These are phyloP conservation scores for Aphrophora alni DNA, from an alignment of 2,888 invertebrate species.

Conservation along the genomic window DNA sequence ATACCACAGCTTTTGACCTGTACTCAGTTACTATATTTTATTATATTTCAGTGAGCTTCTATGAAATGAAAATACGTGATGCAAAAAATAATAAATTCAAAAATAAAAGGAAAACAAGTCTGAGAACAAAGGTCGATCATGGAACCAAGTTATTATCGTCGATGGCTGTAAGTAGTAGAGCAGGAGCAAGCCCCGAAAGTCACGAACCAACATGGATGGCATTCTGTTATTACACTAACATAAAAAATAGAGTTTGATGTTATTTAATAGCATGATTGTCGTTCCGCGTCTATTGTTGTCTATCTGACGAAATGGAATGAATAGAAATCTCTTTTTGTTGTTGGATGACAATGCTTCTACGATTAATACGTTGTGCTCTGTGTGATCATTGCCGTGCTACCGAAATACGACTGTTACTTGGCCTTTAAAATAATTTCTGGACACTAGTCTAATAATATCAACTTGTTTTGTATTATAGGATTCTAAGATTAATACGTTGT, in stretches of 20 bases:
- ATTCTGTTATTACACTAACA: slow-evolving; percentile 6
- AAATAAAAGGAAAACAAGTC: not conserved
- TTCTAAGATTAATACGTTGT: not conserved
- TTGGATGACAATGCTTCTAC: not conserved
- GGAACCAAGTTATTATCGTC: not conserved
- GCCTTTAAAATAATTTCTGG: no score
- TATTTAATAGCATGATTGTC: not conserved
- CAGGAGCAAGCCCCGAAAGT: not conserved
- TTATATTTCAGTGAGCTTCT: no score
- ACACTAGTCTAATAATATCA: no score
- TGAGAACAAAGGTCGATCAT: not conserved
- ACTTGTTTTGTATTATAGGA: no score
- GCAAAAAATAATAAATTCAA: not conserved
- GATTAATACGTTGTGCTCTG: not conserved
- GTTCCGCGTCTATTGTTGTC: not conserved
- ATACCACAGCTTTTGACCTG: no score
- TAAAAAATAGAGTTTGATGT: slow-evolving; percentile 6
- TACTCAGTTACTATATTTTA: no score
- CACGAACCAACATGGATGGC: not conserved
- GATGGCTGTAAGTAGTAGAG: no score
- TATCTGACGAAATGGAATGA: no score
- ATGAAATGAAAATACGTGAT: no score
- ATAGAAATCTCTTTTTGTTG: not conserved
- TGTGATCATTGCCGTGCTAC: not conserved
- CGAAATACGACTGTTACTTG: not conserved